These are phyloP conservation scores for Acropora yongei DNA, from an alignment of 64 coral and sea anemone genomes.

Conservation along the genomic window DNA sequence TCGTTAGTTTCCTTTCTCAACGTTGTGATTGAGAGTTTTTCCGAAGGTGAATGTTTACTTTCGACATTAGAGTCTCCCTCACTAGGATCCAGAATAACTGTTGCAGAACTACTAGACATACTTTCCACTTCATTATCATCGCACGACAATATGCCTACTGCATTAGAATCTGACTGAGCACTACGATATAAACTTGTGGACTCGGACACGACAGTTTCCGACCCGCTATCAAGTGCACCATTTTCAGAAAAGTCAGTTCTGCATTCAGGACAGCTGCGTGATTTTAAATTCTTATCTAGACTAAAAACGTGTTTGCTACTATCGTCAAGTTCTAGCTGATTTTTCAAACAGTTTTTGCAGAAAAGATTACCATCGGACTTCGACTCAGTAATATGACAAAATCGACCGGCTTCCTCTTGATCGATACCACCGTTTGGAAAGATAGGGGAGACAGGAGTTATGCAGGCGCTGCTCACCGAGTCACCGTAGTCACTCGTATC, in stretches of 20 bases:
- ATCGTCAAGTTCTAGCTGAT: neutral
- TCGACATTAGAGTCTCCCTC: slow-evolving; percentile 3
- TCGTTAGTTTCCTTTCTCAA: neutral
- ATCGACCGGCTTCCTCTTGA: neutral
- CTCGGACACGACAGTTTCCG: neutral
- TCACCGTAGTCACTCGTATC: slow-evolving; percentile 45
- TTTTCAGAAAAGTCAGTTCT: slow-evolving; percentile 9
- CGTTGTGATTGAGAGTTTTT: neutral
- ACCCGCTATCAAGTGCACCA: neutral
- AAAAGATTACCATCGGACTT: slow-evolving; percentile 80
- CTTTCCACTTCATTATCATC: slow-evolving; percentile 51
- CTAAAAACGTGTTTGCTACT: slow-evolving; percentile 4
- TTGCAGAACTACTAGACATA: slow-evolving; percentile 83
- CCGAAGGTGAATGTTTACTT: neutral
- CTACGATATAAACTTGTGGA: slow-evolving; percentile 59
- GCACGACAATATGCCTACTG: slow-evolving; percentile 40
- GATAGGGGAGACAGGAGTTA: slow-evolving; percentile 26
- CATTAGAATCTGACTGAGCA: slow-evolving; percentile 24
- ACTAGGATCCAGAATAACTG: slow-evolving; percentile 76
- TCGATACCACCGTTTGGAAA: slow-evolving; percentile 46
- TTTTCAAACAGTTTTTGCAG: slow-evolving; percentile 30
- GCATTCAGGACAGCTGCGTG: slow-evolving; percentile 18
- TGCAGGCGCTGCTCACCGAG: slow-evolving; percentile 39
- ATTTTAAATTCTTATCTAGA: slow-evolving; percentile 24
- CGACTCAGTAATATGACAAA: slow-evolving; percentile 22